Percentiles rank a stretch among this genome's conserved stretches.
These are phyloP conservation scores for Drosophila antonietae DNA, from an alignment of 2,888 invertebrate species.

Conservation along the genomic window DNA sequence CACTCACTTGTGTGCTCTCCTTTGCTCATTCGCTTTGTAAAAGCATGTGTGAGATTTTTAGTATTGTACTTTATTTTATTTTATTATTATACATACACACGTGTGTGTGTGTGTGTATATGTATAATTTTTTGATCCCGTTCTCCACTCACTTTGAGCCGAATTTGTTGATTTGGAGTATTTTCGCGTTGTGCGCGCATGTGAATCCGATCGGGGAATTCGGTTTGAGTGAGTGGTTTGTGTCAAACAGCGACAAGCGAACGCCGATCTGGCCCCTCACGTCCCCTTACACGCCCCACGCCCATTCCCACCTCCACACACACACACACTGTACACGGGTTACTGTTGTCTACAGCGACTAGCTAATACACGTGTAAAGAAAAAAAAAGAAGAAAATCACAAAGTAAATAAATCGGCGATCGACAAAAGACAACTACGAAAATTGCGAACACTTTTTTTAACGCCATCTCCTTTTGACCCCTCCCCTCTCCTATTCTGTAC, in stretches of 20 bases:
- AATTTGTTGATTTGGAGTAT: constrained; percentile 45
- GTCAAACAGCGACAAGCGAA: constrained; percentile 41
- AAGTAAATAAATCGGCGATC: constrained; percentile 51
- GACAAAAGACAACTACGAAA: constrained; percentile 71
- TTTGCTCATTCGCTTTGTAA: constrained; percentile 14
- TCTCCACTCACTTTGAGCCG: constrained; percentile 50
- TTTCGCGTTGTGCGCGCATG: constrained; percentile 42
- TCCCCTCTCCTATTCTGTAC: background rate
- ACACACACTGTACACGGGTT: constrained; percentile 10
- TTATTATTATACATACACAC: background rate
- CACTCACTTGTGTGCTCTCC: constrained; percentile 12
- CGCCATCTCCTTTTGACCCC: constrained; percentile 38
- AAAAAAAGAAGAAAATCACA: constrained; percentile 31
- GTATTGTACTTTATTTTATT: constrained; percentile 11
- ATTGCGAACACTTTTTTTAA: constrained; percentile 57
- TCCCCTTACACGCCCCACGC: background rate
- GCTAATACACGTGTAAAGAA: constrained; percentile 38
- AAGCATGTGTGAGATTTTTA: constrained; percentile 31
- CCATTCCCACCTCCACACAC: constrained; percentile 4
- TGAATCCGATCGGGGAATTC: constrained; percentile 34
- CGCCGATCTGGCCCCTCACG: constrained; percentile 24
- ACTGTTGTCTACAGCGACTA: constrained; percentile 51
- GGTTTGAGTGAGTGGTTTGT: constrained; percentile 54
- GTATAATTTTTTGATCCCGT: constrained; percentile 34
- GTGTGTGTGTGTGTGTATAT: background rate